phyloP scores from a whole-genome alignment of 2,113 vertebrate species.

The Mungos mungo region DNA sequence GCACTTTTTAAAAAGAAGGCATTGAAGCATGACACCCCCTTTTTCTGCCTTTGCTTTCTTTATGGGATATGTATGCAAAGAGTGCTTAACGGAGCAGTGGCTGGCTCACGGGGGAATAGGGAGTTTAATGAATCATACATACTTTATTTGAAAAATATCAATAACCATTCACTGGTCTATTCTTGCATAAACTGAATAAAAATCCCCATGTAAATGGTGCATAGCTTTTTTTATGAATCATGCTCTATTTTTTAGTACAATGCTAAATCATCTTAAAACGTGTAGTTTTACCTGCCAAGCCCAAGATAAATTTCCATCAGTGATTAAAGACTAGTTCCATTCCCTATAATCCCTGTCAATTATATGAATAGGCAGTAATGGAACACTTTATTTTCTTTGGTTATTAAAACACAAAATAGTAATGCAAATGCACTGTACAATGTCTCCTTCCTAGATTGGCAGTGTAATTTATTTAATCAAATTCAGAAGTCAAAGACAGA shows the following conservation, averaged over 20 bases:
- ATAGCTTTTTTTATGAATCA: conserved; percentile 84
- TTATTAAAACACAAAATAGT: conserved; percentile 82
- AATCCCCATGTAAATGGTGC: conserved; percentile 83
- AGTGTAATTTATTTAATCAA: conserved; percentile 76
- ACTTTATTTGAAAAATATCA: conserved; percentile 87
- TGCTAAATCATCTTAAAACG: conserved; percentile 75
- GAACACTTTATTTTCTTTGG: conserved; percentile 75
- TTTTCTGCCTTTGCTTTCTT: conserved; percentile 74
- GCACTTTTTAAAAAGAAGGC: conserved; percentile 74
- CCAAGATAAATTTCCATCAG: conserved; percentile 81
- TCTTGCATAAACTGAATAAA: conserved; percentile 84
- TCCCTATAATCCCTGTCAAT: conserved; percentile 78
- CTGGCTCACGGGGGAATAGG: conserved; percentile 79
- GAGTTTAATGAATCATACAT: conserved; percentile 86
- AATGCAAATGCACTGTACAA: conserved; percentile 72
- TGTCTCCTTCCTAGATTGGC: conserved; percentile 69
- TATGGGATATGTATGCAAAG: conserved; percentile 73
- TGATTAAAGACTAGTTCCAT: conserved; percentile 81
- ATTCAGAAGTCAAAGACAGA: conserved; percentile 73
- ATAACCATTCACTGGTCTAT: conserved; percentile 83
- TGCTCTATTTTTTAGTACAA: conserved; percentile 72
- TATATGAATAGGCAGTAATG: conserved; percentile 75
- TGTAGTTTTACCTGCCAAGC: conserved; percentile 75
- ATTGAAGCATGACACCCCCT: conserved; percentile 69
- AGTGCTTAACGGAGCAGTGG: conserved; percentile 78